Conservation (phyloP, 1,140 invertebrate species). For the Aphaenogaster floridana region DNA sequence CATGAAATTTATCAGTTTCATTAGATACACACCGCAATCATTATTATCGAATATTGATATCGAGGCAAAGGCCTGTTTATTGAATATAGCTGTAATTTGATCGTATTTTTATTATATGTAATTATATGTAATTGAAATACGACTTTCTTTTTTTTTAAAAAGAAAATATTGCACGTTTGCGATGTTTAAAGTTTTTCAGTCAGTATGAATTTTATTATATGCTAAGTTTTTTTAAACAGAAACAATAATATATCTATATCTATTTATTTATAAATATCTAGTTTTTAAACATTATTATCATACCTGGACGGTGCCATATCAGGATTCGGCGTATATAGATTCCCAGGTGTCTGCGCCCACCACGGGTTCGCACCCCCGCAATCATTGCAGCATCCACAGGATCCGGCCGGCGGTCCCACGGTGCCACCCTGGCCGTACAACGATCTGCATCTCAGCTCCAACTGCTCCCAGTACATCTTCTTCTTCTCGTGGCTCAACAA, state of each 20-base stretch:
- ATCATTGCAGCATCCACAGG: slow-evolving; percentile 92
- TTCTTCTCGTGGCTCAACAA: slow-evolving; percentile 95
- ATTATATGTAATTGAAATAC: not conserved
- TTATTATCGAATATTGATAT: slow-evolving; percentile 6
- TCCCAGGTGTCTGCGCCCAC: slow-evolving; percentile 88
- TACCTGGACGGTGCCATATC: slow-evolving; percentile 86
- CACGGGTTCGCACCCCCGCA: slow-evolving; percentile 88
- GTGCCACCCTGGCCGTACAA: slow-evolving; percentile 89
- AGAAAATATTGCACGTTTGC: not conserved
- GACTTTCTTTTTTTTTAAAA: not conserved
- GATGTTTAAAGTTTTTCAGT: not conserved
- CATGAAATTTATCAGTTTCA: slow-evolving; percentile 33
- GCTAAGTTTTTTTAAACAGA: not conserved
- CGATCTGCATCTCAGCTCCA: slow-evolving; percentile 93
- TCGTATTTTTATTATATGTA: slow-evolving; percentile 21
- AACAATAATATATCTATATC: slow-evolving; percentile 10
- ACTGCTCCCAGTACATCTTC: slow-evolving; percentile 97
- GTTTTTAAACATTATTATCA: not conserved
- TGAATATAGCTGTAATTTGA: not conserved
- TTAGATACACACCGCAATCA: slow-evolving; percentile 27
- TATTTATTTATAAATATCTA: not conserved
- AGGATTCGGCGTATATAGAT: slow-evolving; percentile 94
- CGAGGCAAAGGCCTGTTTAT: not conserved
- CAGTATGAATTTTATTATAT: not conserved
- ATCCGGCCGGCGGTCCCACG: slow-evolving; percentile 85